A percentile compares a stretch with the other conserved stretches of the same genome.
Conservation (phyloP, 2,113 vertebrate genomes). For the Carettochelys insculpta region DNA sequence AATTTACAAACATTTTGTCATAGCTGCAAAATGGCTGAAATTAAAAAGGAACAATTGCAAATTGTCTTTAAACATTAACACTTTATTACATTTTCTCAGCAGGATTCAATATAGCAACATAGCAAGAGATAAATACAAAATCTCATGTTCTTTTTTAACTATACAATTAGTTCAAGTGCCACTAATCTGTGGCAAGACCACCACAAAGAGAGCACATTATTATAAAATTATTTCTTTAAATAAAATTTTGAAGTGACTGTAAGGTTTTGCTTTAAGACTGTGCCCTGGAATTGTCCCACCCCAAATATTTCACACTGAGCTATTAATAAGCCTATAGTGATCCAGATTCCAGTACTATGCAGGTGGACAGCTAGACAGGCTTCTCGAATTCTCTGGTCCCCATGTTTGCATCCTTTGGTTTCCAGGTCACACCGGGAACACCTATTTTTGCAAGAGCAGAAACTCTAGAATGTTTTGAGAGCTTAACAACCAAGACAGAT, state of each 20-base stretch:
- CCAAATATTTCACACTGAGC: slow-evolving; percentile 47
- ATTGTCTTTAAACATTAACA: neutral
- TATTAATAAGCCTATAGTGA: slow-evolving; percentile 6
- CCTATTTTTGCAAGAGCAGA: slow-evolving; percentile 33
- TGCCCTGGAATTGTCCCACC: slow-evolving; percentile 9
- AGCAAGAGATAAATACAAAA: slow-evolving; percentile 8
- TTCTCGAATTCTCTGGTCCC: neutral
- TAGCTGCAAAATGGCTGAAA: neutral
- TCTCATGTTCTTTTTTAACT: neutral
- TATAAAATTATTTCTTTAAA: neutral
- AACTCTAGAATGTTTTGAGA: neutral
- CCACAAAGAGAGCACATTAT: neutral
- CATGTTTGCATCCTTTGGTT: slow-evolving; percentile 19
- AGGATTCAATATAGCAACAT: slow-evolving; percentile 10
- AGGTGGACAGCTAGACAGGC: slow-evolving; percentile 43
- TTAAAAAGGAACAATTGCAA: neutral
- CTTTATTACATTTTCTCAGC: slow-evolving; percentile 15
- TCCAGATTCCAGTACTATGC: slow-evolving; percentile 37
- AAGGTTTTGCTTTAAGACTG: neutral
- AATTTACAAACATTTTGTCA: neutral
- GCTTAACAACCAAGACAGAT: neutral
- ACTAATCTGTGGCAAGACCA: neutral
- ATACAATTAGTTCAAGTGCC: neutral
- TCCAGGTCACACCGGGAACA: slow-evolving; percentile 28
- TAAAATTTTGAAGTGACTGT: neutral